Percentiles rank a stretch among this genome's conserved stretches.
phyloP scores from a whole-genome alignment of 2,888 invertebrate genomes.

The Lampropteryx suffumata region DNA sequence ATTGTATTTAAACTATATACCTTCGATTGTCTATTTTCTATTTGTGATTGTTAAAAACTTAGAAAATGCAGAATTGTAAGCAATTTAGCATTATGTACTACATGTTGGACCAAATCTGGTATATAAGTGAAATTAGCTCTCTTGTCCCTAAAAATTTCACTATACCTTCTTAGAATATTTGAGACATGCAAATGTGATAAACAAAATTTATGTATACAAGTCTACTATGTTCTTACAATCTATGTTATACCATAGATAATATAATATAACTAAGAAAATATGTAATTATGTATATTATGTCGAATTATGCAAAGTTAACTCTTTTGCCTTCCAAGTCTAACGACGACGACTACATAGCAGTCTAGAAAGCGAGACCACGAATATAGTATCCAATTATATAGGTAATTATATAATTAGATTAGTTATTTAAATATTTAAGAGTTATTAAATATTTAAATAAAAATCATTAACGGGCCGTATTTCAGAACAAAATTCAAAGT shows the following conservation, averaged over 20 bases:
- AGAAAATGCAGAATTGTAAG: constrained; percentile 36
- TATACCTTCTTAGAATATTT: constrained; percentile 16
- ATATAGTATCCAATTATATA: constrained; percentile 10
- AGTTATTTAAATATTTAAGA: background rate
- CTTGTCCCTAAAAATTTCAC: constrained; percentile 41
- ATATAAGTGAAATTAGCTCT: constrained; percentile 62
- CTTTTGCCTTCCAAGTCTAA: constrained; percentile 3
- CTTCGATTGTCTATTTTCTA: constrained; percentile 68
- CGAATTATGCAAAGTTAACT: constrained; percentile 2
- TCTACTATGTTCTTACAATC: constrained; percentile 15
- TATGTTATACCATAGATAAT: constrained; percentile 1
- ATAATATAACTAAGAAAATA: background rate
- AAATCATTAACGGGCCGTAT: too few relatives aligned
- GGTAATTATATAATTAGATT: background rate
- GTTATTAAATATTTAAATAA: background rate
- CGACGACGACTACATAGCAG: background rate
- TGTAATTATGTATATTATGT: constrained; percentile 7
- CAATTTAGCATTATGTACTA: constrained; percentile 46
- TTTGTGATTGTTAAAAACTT: constrained; percentile 47
- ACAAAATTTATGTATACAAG: constrained; percentile 23
- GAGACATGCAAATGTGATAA: constrained; percentile 30
- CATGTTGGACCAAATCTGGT: constrained; percentile 67
- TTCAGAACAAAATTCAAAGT: too few relatives aligned
- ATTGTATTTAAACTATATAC: constrained; percentile 71
- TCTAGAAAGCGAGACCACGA: background rate